These are phyloP conservation scores for Sycophaga agraensis DNA, from an alignment of 1,140 invertebrate species.

Conservation along the genomic window DNA sequence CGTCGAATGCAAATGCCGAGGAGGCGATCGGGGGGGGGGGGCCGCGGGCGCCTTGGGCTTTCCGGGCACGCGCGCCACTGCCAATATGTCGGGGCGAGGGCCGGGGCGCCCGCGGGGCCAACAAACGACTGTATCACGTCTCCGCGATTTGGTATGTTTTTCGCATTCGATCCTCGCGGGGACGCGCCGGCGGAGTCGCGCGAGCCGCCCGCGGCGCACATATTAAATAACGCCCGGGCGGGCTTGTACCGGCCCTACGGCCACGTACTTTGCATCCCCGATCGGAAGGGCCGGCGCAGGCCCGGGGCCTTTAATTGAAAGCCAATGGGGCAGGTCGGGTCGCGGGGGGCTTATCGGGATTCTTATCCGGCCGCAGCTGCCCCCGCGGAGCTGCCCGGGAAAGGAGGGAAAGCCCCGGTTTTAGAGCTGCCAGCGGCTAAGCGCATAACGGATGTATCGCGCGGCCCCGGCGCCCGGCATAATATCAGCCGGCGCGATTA, in stretches of 20 bases:
- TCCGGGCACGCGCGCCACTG: slow-evolving; percentile 32
- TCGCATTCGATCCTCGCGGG: slow-evolving; percentile 18
- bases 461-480: too few species aligned
- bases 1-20: not conserved
- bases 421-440: too few species aligned
- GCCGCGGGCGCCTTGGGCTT: slow-evolving; percentile 35
- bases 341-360: too few species aligned
- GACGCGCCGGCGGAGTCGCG: not conserved
- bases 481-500: too few species aligned
- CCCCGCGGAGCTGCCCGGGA: too few species aligned
- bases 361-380: too few species aligned
- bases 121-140: slow-evolving; percentile 38
- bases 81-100: slow-evolving; percentile 40
- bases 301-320: not conserved
- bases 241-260: too few species aligned
- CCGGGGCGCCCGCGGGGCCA: too few species aligned
- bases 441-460: too few species aligned
- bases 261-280: too few species aligned
- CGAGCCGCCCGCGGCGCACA: not conserved
- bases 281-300: not conserved
- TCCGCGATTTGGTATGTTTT: slow-evolving; percentile 36
- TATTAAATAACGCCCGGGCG: not conserved
- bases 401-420: too few species aligned
- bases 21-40: not conserved
- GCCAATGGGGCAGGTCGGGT: too few species aligned